A percentile compares a stretch with the other conserved stretches of the same genome.
Evolutionary conservation across 2,797 vertebrate genomes (phyloP).

Genomic region (Telmatherina bonti): DNA sequence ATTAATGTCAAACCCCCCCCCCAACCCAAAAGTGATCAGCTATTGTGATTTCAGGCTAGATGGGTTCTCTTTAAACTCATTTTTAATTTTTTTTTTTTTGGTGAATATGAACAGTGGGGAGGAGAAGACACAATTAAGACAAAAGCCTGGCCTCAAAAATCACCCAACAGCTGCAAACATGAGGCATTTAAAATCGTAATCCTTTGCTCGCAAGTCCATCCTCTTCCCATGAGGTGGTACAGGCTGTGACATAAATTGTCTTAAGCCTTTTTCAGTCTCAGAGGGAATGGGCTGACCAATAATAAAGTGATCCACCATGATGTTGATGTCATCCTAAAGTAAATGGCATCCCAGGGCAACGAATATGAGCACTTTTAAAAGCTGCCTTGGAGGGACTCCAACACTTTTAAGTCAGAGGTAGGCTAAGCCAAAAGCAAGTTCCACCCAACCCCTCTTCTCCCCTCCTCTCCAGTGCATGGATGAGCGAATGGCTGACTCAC

Average conservation of each 20-base stretch:
- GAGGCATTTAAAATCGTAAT: constrained; percentile 50
- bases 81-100: constrained; percentile 24
- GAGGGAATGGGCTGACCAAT: constrained; percentile 59
- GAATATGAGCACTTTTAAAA: constrained; percentile 57
- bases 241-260: constrained; percentile 43
- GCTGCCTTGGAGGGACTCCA: constrained; percentile 58
- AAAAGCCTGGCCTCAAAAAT: constrained; percentile 21
- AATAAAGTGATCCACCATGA: constrained; percentile 50
- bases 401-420: constrained; percentile 60
- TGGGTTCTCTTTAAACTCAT: constrained; percentile 42
- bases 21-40: constrained; percentile 60
- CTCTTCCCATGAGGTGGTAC: constrained; percentile 30
- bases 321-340: constrained; percentile 67
- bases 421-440: constrained; percentile 45
- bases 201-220: constrained; percentile 33
- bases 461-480: constrained; percentile 22
- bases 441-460: neutral
- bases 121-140: constrained; percentile 41
- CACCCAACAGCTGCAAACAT: constrained; percentile 64
- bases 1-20: constrained; percentile 71
- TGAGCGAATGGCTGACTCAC: constrained; percentile 80
- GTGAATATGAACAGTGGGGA: constrained; percentile 73
- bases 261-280: constrained; percentile 47
- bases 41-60: constrained; percentile 61
- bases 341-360: constrained; percentile 64